Evolutionary conservation across 2,888 invertebrate genomes (phyloP).

Genomic region (Elmis aenea): DNA sequence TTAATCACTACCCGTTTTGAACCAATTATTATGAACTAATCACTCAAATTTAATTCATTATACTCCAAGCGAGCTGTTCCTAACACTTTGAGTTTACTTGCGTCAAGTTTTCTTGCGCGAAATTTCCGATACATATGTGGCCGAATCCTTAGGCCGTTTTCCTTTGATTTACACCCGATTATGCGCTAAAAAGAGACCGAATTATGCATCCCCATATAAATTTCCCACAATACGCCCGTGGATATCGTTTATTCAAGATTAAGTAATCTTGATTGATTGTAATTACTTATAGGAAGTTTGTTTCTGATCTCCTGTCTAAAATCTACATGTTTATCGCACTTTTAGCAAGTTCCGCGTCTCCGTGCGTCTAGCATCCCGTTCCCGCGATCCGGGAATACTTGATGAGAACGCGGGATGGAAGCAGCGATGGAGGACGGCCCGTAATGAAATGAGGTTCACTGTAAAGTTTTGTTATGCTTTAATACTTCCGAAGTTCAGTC

Average conservation of each 20-base stretch:
- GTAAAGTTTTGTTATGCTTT: constrained; percentile 42
- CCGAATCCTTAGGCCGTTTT: no score
- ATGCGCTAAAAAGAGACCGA: constrained; percentile 5
- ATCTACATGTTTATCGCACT: constrained; percentile 38
- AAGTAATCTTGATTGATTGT: constrained; percentile 45
- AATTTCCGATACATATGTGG: no score
- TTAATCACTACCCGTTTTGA: no score
- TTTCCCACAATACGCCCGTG: constrained; percentile 19
- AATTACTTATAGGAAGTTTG: constrained; percentile 47
- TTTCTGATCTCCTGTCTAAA: constrained; percentile 45
- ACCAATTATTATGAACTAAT: no score
- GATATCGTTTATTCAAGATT: constrained; percentile 28
- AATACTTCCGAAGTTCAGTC: constrained; percentile 44
- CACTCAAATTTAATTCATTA: no score
- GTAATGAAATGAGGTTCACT: constrained; percentile 26
- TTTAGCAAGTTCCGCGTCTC: no score
- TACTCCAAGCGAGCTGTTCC: no score
- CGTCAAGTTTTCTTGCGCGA: no score
- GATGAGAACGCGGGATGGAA: background rate
- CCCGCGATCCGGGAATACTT: background rate
- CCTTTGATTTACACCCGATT: background rate
- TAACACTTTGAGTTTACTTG: no score
- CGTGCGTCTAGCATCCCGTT: background rate
- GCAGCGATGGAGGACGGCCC: background rate
- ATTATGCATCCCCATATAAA: constrained; percentile 12